Evolutionary conservation across 2,113 vertebrate genomes (phyloP), one percentile per base, ranked within the genome.

Genomic region (Thamnaconus septentrionalis): DNA sequence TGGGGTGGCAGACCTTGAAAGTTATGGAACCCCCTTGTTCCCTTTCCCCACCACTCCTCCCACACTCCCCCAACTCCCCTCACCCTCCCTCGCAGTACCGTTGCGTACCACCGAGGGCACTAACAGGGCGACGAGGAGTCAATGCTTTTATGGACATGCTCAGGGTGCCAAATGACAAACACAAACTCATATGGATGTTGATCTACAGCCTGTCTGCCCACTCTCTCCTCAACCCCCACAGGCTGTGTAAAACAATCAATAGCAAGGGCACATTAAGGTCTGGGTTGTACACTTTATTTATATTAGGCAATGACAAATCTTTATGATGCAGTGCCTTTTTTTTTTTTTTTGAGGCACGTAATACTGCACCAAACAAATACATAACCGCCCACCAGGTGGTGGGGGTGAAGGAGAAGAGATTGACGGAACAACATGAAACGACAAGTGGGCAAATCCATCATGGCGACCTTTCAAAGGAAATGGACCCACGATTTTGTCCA

Each of bases 271-370:
- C 87, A 85, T 90, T 89, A 87, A 84, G 86, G 87, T 85, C 82
- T 66, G 67, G 85, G 80, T 81, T 79, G 79, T 89, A 87, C 81
- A 86, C 85, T 86, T 88, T 85, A 89, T 90, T 89, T 89, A 86
- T 89, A 88, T 86, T 80, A 88, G 87, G 74, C 86, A 83, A 85
- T 88, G 86, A 90, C 86, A 89, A 89, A 89, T 87, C 73, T 81
- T 81, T 80, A 80, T 87, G 89, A 88, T 88, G 86, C 85, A 89
- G 83, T 84, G 86, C 46, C 69, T 81, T 5, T 52, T 52, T 52
- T 52, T 18, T 52, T 51, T 51, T 51, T 10, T 87, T 75, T 73
- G 82, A 81, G 73, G 73, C 77, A 39, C 71, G 75, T 78, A 79
- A 72, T 79, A 64, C 53, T 0, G 64, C 58, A 69, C 78, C 87